These are phyloP conservation scores for Gallirallus australis DNA, from an alignment of 2,797 vertebrate species.

Conservation along the genomic window DNA sequence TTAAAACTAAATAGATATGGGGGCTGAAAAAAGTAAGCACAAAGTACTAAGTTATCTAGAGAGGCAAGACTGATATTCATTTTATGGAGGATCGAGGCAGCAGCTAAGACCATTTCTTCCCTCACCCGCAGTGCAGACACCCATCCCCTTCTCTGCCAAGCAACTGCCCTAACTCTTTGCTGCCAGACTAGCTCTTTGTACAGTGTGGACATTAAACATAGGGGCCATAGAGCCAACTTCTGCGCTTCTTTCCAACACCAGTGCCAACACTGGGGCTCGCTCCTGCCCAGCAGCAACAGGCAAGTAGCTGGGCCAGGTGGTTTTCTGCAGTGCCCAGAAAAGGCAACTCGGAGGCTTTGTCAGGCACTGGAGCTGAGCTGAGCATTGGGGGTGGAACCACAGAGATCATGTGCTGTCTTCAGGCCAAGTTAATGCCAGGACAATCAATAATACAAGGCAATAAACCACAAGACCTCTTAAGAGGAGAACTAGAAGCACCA, in stretches of 20 bases:
- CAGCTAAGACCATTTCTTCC: neutral
- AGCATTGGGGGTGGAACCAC: neutral
- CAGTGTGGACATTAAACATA: neutral
- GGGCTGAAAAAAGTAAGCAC: neutral
- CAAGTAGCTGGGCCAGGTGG: neutral
- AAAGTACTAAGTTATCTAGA: neutral
- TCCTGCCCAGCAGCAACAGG: neutral
- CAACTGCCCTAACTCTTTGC: neutral
- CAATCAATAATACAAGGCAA: neutral
- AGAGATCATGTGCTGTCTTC: accelerated
- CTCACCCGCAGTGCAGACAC: neutral
- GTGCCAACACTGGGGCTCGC: neutral
- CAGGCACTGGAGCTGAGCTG: neutral
- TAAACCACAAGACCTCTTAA: neutral
- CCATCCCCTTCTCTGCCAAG: neutral
- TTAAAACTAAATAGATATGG: neutral
- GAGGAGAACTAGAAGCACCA: neutral
- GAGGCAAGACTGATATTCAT: neutral
- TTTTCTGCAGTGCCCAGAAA: neutral
- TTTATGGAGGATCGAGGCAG: neutral
- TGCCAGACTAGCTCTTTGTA: neutral
- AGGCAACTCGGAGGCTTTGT: neutral
- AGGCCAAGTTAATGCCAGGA: neutral
- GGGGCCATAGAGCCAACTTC: neutral
- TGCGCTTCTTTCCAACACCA: neutral